Percentiles rank a stretch among this genome's conserved stretches.
Evolutionary conservation across 2,113 vertebrate genomes (phyloP).

Genomic region (Phaetusa simplex): DNA sequence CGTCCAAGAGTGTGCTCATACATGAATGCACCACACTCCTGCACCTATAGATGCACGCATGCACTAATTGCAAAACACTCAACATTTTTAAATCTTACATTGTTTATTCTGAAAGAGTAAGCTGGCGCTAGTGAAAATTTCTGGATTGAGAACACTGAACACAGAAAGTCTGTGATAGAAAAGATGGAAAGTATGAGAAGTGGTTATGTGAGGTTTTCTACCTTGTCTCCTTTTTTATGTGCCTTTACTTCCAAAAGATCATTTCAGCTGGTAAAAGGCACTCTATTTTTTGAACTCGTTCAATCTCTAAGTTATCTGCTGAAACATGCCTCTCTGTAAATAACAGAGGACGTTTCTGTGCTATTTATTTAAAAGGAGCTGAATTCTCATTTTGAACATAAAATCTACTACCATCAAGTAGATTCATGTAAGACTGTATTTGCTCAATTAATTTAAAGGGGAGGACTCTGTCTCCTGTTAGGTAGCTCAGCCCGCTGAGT

Average conservation of each 20-base stretch:
- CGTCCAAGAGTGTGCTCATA: not conserved
- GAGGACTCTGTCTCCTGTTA: not conserved
- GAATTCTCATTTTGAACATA: slow-evolving; percentile 16
- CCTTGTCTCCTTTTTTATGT: not conserved
- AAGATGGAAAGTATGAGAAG: not conserved
- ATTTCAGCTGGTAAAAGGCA: not conserved
- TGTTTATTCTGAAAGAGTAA: not conserved
- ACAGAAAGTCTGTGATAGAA: not conserved
- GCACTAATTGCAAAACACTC: not conserved
- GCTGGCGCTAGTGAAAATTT: not conserved
- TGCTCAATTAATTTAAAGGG: not conserved
- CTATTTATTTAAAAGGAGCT: not conserved
- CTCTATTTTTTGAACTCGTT: not conserved
- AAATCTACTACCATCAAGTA: not conserved
- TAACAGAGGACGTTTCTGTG: not conserved
- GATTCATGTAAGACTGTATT: not conserved
- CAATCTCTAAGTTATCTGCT: not conserved
- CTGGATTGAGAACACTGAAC: not conserved
- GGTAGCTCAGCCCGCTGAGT: not conserved
- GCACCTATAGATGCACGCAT: not conserved
- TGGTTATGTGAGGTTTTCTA: not conserved
- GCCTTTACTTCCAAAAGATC: not conserved
- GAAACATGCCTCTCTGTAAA: not conserved
- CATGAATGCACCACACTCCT: not conserved
- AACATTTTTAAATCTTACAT: not conserved